Evolutionary conservation across 2,888 invertebrate species (phyloP), one percentile per base, ranked within the genome.

Genomic region (Loripinus fragilis): DNA sequence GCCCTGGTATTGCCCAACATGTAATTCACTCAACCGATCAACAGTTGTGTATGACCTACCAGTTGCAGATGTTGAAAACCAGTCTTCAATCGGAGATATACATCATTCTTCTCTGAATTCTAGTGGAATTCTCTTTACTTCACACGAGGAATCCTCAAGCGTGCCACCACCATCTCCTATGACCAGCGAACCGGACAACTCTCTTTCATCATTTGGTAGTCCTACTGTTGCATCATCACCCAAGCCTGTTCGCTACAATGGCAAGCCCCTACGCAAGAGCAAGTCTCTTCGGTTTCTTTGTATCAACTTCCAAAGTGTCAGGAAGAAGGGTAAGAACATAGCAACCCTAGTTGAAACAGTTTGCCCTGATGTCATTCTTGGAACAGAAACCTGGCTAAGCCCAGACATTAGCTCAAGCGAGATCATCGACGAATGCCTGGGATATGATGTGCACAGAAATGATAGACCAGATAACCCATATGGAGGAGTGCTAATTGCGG

Each of bases 1-100:
- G 3, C 64, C 71, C 15, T 71, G 71, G 64, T 71, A 38, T 28
- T 71, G 71, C 23, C 71, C 71, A 23, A 10, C 41, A 25, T 71
- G 71, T 30, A 30, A 28, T 42, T 38, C 60, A 1, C 42, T 60
- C 15, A 71, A 71, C 42, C n/a, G 64, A 20, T 33, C 64, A n/a
- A 71, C 71, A 8, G 35, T 71, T 20, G 15, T 71, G 25, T 71
- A 71, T 41, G 42, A 60, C 41, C 2, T 42, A 17, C 71, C 71
- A 64, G 42, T 35, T 0, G 64, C 30, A n/a, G 55, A 55, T 35
- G 38, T 38, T 5, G 38, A 12, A 8, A 38, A 12, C 38, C 38
- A 38, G 38, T 8, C 7, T 12, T 38, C 12, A 38, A 12, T 8
- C 38, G 12, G 7, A 38, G 48, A 48, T 5, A 30, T 3, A 23